phyloP scores from a whole-genome alignment of 1,140 invertebrate species.

The Lordiphosa clarofinis region DNA sequence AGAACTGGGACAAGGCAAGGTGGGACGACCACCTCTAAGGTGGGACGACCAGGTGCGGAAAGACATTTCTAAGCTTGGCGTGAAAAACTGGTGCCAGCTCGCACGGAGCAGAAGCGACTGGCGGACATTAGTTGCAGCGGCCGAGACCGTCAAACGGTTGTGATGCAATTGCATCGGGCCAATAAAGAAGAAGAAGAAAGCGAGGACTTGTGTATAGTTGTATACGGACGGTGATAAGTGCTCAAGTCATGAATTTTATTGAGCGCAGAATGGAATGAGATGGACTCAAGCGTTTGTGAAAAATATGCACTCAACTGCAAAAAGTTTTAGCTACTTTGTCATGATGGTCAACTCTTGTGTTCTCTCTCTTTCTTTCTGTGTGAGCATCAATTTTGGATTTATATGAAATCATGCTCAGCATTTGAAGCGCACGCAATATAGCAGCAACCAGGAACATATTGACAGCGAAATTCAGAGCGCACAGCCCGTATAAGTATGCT shows the following conservation, averaged over 20 bases:
- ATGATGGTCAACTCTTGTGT: constrained; percentile 6
- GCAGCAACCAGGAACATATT: no score
- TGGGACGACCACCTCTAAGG: no score
- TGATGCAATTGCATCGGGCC: no score
- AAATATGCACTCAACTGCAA: constrained; percentile 9
- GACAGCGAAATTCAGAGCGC: not conserved
- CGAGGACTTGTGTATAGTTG: not conserved
- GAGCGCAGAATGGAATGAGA: constrained; percentile 2
- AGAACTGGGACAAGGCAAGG: no score
- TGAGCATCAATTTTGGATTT: constrained; percentile 11
- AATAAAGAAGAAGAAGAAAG: no score
- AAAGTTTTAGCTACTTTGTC: constrained; percentile 25
- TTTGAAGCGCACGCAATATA: constrained; percentile 13
- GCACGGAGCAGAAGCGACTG: no score
- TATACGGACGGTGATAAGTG: not conserved
- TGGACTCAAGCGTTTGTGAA: constrained; percentile 11
- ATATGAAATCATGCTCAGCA: constrained; percentile 25
- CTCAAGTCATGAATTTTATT: constrained; percentile 37
- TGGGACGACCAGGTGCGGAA: no score
- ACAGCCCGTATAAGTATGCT: constrained; percentile 9
- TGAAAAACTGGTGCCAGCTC: no score
- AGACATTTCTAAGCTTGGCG: no score
- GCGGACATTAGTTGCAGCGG: no score
- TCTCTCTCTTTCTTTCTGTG: not conserved
- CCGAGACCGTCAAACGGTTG: no score